Evolutionary conservation across 2,113 vertebrate genomes (phyloP).

Genomic region (Glaucomys volans): DNA sequence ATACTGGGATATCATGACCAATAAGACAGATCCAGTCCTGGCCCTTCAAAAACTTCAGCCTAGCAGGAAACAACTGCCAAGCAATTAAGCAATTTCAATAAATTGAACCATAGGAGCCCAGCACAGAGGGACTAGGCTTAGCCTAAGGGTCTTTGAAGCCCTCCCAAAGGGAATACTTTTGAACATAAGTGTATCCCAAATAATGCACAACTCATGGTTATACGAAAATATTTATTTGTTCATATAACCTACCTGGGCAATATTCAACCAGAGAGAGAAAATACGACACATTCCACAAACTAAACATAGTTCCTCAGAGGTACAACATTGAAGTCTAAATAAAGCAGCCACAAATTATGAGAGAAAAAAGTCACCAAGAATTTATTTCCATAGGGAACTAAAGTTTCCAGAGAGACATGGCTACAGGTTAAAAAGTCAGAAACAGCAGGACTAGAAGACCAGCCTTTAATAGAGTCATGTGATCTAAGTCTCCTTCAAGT

Average conservation of each 20-base stretch:
- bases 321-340: background rate
- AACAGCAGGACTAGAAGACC: background rate
- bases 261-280: background rate
- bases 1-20: background rate
- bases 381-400: background rate
- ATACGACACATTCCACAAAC: background rate
- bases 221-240: background rate
- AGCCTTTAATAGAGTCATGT: background rate
- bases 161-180: background rate
- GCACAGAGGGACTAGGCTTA: background rate
- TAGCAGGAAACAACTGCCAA: background rate
- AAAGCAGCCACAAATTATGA: background rate
- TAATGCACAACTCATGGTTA: background rate
- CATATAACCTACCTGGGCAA: background rate
- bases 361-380: background rate
- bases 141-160: background rate
- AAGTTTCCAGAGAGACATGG: background rate
- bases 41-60: background rate
- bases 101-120: background rate
- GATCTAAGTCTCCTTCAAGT: background rate
- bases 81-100: background rate
- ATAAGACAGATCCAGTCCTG: background rate
- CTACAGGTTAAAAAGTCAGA: constrained; percentile 6
- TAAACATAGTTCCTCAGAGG: background rate
- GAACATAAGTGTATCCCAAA: background rate